These are phyloP conservation scores for Rhynchonycteris naso DNA, from an alignment of 2,797 vertebrate genomes.

Conservation along the genomic window DNA sequence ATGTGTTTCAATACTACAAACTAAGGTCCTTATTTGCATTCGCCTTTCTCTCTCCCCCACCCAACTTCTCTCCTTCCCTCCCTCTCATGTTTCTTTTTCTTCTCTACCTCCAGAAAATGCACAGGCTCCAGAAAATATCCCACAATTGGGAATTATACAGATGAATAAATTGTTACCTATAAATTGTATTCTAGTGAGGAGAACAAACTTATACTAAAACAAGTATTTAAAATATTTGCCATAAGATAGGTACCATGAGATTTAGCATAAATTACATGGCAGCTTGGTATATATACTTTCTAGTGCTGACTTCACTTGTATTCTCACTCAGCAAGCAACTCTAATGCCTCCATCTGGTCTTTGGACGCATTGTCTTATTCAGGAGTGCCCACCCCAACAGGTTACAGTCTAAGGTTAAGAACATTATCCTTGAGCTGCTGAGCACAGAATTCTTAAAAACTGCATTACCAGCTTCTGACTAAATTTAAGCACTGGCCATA, in stretches of 20 bases:
- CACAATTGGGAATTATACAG: neutral
- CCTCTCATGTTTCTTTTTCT: neutral
- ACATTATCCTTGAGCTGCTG: neutral
- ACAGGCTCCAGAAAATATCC: neutral
- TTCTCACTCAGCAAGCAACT: neutral
- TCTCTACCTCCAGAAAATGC: neutral
- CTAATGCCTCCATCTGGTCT: neutral
- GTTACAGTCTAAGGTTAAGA: neutral
- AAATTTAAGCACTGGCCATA: neutral
- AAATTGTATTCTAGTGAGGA: neutral
- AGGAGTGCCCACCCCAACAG: accelerated
- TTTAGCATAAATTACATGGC: neutral
- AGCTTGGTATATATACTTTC: neutral
- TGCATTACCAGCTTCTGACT: neutral
- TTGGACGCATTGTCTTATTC: neutral
- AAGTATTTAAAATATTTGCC: neutral
- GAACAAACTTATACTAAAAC: neutral
- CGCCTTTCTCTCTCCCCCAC: neutral
- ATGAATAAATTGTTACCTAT: neutral
- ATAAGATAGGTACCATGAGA: neutral
- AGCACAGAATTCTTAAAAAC: neutral
- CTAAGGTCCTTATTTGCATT: neutral
- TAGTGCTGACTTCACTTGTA: neutral
- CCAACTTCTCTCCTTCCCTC: neutral
- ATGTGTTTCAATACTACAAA: neutral